Evolutionary conservation across 2,888 invertebrate species (phyloP).

Genomic region (Drosophila planitibia): DNA sequence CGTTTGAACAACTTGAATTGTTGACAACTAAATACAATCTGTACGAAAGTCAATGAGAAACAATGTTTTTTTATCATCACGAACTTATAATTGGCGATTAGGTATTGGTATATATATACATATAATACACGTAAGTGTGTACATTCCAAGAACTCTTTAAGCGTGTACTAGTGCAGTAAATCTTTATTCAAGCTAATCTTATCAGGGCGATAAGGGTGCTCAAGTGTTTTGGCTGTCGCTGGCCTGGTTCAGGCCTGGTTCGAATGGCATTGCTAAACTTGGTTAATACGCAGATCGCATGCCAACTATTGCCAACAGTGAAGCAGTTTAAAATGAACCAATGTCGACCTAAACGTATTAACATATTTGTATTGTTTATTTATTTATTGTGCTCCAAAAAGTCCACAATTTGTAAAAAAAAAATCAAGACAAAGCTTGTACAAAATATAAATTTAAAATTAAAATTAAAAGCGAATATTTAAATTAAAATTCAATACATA

Average conservation of each 20-base stretch:
- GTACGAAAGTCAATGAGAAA: neutral
- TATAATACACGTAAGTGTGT: neutral
- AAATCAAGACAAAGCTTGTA: neutral
- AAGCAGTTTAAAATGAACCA: slow-evolving; percentile 3
- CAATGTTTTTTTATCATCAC: neutral
- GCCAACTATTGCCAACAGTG: neutral
- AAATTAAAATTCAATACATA: neutral
- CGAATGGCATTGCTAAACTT: slow-evolving; percentile 21
- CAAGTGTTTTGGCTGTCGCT: slow-evolving; percentile 22
- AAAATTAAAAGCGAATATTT: neutral
- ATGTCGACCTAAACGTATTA: slow-evolving; percentile 26
- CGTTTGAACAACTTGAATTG: neutral
- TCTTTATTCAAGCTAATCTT: slow-evolving; percentile 42
- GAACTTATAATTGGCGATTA: slow-evolving; percentile 44
- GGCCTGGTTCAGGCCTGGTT: neutral
- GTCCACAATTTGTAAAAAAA: neutral
- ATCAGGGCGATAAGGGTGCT: slow-evolving; percentile 32
- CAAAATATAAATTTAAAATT: neutral
- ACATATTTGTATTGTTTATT: slow-evolving; percentile 2
- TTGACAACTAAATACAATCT: slow-evolving; percentile 12
- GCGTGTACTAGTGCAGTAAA: slow-evolving; percentile 10
- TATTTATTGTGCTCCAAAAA: neutral
- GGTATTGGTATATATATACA: slow-evolving; percentile 2
- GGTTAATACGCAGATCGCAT: slow-evolving; percentile 21
- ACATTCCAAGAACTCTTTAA: slow-evolving; percentile 36